phyloP scores from a whole-genome alignment of 30 jellyfish, hydroid and myxozoan genomes.

The Rhopilema esculentum region DNA sequence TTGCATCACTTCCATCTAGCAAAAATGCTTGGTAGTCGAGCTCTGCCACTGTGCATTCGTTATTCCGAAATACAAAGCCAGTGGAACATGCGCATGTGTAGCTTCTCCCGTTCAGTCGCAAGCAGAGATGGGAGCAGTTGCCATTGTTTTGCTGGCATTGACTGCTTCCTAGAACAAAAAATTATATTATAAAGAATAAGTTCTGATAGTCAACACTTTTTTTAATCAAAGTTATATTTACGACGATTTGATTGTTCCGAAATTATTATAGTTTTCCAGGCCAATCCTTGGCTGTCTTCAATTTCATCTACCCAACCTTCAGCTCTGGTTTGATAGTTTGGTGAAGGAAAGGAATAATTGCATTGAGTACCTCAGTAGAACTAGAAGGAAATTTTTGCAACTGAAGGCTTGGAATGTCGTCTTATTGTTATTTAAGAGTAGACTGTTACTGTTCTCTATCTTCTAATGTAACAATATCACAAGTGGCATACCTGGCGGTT shows the following conservation, averaged over 20 bases:
- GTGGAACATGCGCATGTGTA: conserved; percentile 88
- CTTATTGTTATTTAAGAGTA: too few relatives aligned
- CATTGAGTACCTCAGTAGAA: too few relatives aligned
- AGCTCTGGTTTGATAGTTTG: too few relatives aligned
- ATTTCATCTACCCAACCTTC: too few relatives aligned
- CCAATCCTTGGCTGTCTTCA: too few relatives aligned
- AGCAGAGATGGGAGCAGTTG: conserved; percentile 86
- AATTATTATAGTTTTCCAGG: too few relatives aligned
- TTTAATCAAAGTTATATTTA: too few relatives aligned
- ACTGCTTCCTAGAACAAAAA: conserved; percentile 62
- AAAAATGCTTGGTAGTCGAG: conserved; percentile 58
- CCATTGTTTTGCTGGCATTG: conserved; percentile 61
- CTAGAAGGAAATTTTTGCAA: too few relatives aligned
- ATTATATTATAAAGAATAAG: neutral
- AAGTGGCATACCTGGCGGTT: conserved; percentile 53
- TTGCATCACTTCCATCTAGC: conserved; percentile 36
- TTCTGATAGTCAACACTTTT: neutral
- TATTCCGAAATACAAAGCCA: conserved; percentile 33
- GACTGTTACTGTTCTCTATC: too few relatives aligned
- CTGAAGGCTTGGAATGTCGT: too few relatives aligned
- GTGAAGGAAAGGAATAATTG: too few relatives aligned
- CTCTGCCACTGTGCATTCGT: conserved; percentile 35
- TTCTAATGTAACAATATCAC: neutral
- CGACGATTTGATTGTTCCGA: too few relatives aligned
- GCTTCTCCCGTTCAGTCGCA: conserved; percentile 17